Base-by-base conservation (phyloP, 2,888 invertebrate genomes). In the Lithophane ornitopus region DNA sequence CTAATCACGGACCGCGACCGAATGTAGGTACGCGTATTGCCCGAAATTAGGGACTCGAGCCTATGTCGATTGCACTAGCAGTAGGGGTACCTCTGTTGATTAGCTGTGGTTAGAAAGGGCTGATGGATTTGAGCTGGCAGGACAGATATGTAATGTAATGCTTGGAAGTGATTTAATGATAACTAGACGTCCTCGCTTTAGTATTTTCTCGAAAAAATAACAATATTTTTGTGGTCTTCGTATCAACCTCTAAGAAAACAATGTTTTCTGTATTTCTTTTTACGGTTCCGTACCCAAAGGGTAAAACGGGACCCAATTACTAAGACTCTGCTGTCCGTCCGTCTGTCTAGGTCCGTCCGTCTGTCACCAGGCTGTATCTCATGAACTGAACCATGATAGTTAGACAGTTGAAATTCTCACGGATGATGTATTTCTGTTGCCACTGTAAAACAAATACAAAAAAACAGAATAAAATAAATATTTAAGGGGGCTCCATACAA, bases 1-100 rank as follows among this genome's bases (percentile, higher is more conserved):
- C 74, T 76, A 79, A 87, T 85, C 77, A 85, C 67, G 68, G 44
- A 58, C 41, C 49, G 62, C 28, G 61, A 39, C 44, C 34, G 44
- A 76, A 70, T 73, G 58, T 61, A 70, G 70, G 58, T 61, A 61
- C 44, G 46, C 28, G 63, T 81, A 52, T 70, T 69, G 69, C 49
- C 67, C 63, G 39, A 83, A 82, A 71, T 74, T 61, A 62, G 65
- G 58, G 61, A 68, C 34, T 7, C 8, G 28, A 54, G 68, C 28
- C 70, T 46, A 81, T 80, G 76, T 69, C 58, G 52, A 69, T 65
- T 19, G 61, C 44, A 8, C 19, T 28, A 16, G 49, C 58, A 19
- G 44, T 44, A 54, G 34, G 28, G 34, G n/a, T 56, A 75, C 28
- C 2, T 70, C 39, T 79, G 22, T 58, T 66, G 65, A 70, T 73